Percentiles rank a stretch among this genome's conserved stretches.
Conservation (phyloP, 2,113 vertebrate species). For the Amblyornis subalaris region DNA sequence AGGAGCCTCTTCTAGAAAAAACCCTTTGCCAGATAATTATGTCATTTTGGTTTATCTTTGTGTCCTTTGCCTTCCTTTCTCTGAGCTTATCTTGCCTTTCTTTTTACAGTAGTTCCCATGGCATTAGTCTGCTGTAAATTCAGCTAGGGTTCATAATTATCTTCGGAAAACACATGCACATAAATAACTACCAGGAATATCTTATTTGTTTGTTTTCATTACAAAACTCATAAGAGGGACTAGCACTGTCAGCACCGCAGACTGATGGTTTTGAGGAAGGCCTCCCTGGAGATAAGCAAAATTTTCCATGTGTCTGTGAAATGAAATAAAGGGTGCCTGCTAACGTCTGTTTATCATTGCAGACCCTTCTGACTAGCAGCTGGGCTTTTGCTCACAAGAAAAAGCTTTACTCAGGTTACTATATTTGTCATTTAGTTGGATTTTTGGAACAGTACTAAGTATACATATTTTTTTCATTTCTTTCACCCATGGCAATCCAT, state of each 20-base stretch:
- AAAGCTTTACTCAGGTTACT: background rate
- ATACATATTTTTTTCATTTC: background rate
- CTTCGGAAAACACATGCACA: constrained; percentile 25
- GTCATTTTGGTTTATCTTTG: constrained; percentile 2
- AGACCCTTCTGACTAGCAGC: background rate
- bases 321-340: background rate
- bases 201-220: constrained; percentile 20
- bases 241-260: background rate
- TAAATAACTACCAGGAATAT: constrained; percentile 19
- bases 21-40: background rate
- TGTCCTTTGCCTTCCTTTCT: constrained; percentile 9
- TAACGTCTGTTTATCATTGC: background rate
- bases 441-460: background rate
- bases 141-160: background rate
- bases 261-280: background rate
- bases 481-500: background rate
- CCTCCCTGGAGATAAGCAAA: constrained; percentile 18
- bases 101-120: constrained; percentile 6
- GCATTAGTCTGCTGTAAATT: background rate
- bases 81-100: constrained; percentile 35
- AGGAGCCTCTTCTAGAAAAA: background rate
- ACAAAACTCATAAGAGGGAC: background rate
- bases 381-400: background rate
- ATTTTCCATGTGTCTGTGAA: constrained; percentile 23
- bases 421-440: background rate